Conservation (phyloP, 2,113 vertebrate genomes). For the Antigone vipio region DNA sequence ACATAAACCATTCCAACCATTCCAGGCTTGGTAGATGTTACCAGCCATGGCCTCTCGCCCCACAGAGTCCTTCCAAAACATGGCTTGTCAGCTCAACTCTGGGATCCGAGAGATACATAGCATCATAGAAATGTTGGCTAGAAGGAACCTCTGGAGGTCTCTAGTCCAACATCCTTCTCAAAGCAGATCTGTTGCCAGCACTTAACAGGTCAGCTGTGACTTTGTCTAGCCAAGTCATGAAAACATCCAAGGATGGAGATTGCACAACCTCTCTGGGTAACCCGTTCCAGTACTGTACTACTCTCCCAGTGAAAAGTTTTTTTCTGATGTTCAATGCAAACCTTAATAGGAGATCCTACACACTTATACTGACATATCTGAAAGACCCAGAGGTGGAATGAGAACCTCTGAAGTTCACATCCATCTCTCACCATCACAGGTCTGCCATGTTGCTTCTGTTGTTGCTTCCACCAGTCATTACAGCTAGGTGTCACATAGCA, state of each 20-base stretch:
- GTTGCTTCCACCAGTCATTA: background rate
- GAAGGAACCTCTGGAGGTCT: background rate
- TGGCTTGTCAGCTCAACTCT: background rate
- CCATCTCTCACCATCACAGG: background rate
- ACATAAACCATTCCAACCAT: background rate
- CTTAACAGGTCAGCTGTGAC: background rate
- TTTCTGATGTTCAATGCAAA: background rate
- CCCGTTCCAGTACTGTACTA: background rate
- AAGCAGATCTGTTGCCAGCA: background rate
- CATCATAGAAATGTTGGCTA: background rate
- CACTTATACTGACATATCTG: background rate
- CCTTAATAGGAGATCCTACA: background rate
- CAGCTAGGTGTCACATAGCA: fast-evolving
- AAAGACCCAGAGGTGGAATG: background rate
- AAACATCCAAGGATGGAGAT: background rate
- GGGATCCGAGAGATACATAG: background rate
- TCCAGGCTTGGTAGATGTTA: background rate
- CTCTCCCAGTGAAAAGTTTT: background rate
- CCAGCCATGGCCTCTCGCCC: background rate
- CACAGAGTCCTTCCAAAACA: background rate
- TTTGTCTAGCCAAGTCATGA: background rate
- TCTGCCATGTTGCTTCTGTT: background rate
- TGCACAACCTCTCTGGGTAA: background rate
- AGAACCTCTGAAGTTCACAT: background rate
- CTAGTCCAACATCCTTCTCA: background rate